These are phyloP conservation scores for Tribolium madens DNA, from an alignment of 1,140 invertebrate genomes.

Conservation along the genomic window DNA sequence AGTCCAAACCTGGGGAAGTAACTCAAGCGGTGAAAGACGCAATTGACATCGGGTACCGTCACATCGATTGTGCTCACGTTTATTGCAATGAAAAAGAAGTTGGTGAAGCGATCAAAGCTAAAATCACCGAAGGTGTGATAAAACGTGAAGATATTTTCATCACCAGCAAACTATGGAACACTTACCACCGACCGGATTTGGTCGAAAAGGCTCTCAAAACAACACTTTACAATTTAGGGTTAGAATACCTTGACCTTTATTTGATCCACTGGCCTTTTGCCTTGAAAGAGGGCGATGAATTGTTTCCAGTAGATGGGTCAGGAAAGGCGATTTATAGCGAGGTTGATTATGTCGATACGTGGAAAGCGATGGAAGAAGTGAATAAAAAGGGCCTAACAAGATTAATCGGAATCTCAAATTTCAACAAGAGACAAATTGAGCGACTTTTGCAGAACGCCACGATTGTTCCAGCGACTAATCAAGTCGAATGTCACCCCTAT, in stretches of 20 bases:
- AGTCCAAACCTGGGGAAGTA: conserved; percentile 81
- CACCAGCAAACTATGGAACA: conserved; percentile 80
- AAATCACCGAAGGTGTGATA: conserved; percentile 78
- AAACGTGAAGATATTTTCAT: conserved; percentile 77
- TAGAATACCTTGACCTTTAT: conserved; percentile 84
- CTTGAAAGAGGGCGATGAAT: conserved; percentile 63
- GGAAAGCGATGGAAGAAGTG: conserved; percentile 80
- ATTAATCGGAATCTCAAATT: conserved; percentile 90
- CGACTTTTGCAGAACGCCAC: conserved; percentile 73
- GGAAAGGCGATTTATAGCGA: conserved; percentile 65
- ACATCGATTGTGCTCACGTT: conserved; percentile 76
- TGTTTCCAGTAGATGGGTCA: conserved; percentile 66
- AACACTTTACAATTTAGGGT: conserved; percentile 74
- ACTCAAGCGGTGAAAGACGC: conserved; percentile 81
- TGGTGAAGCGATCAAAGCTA: conserved; percentile 80
- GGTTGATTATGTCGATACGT: conserved; percentile 76
- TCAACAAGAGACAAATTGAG: conserved; percentile 84
- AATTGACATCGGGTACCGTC: conserved; percentile 79
- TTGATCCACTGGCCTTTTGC: conserved; percentile 85
- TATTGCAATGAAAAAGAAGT: conserved; percentile 89
- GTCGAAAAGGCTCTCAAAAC: conserved; percentile 74
- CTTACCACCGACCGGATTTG: conserved; percentile 72
- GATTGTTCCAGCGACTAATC: conserved; percentile 81
- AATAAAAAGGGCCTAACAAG: conserved; percentile 76
- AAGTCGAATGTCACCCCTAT: conserved; percentile 81